phyloP scores from a whole-genome alignment of 2,888 invertebrate species.

The Lasius platythorax region DNA sequence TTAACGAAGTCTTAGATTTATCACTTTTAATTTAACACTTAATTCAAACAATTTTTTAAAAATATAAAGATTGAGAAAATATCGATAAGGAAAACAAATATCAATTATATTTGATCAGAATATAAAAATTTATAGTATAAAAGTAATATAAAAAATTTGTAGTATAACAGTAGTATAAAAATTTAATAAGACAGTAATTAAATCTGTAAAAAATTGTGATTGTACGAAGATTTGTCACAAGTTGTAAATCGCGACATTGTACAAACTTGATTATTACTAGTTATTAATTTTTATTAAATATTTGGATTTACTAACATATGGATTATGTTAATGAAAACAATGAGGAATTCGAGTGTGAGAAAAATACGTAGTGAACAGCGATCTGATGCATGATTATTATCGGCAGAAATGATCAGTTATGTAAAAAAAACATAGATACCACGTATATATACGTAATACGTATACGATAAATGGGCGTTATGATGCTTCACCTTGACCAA shows the following conservation, averaged over 20 bases:
- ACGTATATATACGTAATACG: neutral
- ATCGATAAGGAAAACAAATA: neutral
- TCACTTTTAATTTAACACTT: neutral
- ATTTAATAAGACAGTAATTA: neutral
- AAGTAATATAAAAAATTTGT: too few species aligned
- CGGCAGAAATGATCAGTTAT: neutral
- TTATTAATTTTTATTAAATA: conserved; percentile 3
- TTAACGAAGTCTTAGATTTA: neutral
- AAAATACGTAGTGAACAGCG: neutral
- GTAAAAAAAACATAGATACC: neutral
- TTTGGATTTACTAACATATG: neutral
- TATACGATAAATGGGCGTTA: neutral
- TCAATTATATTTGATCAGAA: neutral
- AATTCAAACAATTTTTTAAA: neutral
- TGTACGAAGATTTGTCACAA: neutral
- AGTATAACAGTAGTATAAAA: neutral
- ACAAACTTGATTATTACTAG: neutral
- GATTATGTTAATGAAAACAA: neutral
- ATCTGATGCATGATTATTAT: neutral
- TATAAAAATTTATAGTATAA: too few species aligned
- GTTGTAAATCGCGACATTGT: neutral
- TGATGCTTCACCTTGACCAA: conserved; percentile 46
- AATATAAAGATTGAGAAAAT: neutral
- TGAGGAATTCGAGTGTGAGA: neutral
- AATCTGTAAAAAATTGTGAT: neutral